Base-by-base conservation (phyloP, 2,113 vertebrate species). In the Gopherus evgoodei region DNA sequence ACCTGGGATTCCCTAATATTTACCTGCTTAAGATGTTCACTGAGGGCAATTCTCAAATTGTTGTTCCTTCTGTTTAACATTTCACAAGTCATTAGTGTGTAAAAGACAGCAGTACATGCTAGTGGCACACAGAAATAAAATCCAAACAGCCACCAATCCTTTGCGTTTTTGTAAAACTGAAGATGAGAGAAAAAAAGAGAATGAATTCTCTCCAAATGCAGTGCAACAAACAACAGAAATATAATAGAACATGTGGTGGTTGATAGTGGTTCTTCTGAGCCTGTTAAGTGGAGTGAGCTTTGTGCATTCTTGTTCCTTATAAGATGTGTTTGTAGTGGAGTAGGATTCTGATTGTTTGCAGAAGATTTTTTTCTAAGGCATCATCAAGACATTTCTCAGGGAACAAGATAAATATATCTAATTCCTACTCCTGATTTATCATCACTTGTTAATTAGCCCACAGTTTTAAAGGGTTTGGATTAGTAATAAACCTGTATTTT, bases 1-100 rank as follows among this genome's bases (percentile, higher is more conserved):
- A 21, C 50, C 57, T 2, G 9, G 25, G 4, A 50, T 19, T 84
- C 90, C 54, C 57, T 89, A 42, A 52, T 96, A 90, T 90, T 94
- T 96, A 99, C 99, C 99, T 99, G 99, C 97, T 99, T 99, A 65
- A 99, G 99, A 92, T 99, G 99, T 94, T 99, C 99, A 76, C 99
- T 99, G 94, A 99, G 99, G 54, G 98, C 99, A 0, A 99, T 99
- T 91, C 99, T 98, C 88, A 99, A 98, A 97, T 98, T 99, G 96
- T 99, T 99, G 1, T 99, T 99, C 94, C 99, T 98, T 97, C 98
- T 99, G 97, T 99, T 99, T 83, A 99, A 97, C 99, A 99, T 99
- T 98, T 99, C 99, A 88, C 98, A 98, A 31, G 99, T 99, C 99
- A 99, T 99, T 95, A 99, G 97, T 0, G 99, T 99, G 95, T 99